Evolutionary conservation across 2,797 vertebrate genomes (phyloP), one percentile per base, ranked within the genome.

Genomic region (Danio choprae): DNA sequence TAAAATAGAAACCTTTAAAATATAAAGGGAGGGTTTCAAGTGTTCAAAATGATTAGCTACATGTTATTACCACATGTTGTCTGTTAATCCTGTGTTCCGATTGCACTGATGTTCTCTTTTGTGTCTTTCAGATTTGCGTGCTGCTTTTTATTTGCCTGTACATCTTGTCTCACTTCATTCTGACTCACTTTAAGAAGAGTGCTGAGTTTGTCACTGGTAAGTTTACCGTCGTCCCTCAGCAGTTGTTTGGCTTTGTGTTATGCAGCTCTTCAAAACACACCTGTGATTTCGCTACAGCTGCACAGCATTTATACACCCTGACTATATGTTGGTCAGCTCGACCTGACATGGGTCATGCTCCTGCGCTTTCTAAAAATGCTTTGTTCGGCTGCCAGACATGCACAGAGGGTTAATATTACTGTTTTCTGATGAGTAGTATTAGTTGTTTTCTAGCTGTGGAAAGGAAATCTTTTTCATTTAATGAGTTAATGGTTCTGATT

Each of bases 141-240:
- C 94, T 99, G 85, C 94, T 99, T 82, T 99, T 99, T 41, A 90
- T 92, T 6, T 93, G 94, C 84, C 96, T 99, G 74, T 99, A 99
- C 91, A 94, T 99, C 53, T 86, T 99, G 84, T 97, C 96, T 86
- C 97, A 98, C 87, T 89, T 98, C 85, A 89, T 98, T 89, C 94
- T 99, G 87, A 96, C 96, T 40, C 94, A 91, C 91, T 99, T 98
- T 90, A 98, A 94, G 94, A 98, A 97, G 91, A 93, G 96, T 75
- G 92, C 97, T 0, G 98, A 99, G 87, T 99, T 97, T 78, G 80
- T 94, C 59, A 95, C 95, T 85, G 98, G 98, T 99, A 87, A 88
- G 93, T 88, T 74, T 75, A 20, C 0, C 16, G 5, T 13, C 2
- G 51, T 44, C n/a, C 41, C 6, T 53, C 5, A 3, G 18, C 16